A percentile compares a stretch with the other conserved stretches of the same genome.
Conservation (phyloP, 1,140 invertebrate species). For the Microplitis mediator region DNA sequence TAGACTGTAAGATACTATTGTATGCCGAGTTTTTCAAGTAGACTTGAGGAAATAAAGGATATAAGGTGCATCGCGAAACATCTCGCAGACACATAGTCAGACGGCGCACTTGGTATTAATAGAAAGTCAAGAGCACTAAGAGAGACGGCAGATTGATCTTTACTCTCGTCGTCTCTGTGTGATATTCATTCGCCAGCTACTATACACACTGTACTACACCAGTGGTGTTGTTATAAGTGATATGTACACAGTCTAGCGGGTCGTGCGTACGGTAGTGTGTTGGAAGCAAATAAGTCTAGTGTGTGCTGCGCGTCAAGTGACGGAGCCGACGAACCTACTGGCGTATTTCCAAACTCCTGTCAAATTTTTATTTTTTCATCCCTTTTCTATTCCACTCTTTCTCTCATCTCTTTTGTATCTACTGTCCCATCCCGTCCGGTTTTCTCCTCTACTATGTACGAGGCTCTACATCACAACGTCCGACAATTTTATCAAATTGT, state of each 20-base stretch:
- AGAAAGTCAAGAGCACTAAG: conserved; percentile 14
- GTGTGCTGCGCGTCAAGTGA: not conserved
- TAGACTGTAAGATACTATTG: too few species aligned
- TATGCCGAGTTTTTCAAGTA: too few species aligned
- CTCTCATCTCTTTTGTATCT: not conserved
- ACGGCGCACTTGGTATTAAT: conserved; percentile 41
- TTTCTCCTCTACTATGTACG: not conserved
- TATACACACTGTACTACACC: not conserved
- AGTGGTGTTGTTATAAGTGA: too few species aligned
- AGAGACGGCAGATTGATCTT: not conserved
- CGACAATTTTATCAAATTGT: conserved; percentile 8
- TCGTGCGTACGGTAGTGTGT: not conserved
- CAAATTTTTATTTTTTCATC: not conserved
- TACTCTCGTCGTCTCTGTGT: not conserved
- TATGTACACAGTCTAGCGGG: not conserved
- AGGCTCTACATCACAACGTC: not conserved
- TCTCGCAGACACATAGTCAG: conserved; percentile 45
- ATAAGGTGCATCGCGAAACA: conserved; percentile 38
- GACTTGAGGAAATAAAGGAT: not conserved
- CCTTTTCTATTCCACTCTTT: not conserved
- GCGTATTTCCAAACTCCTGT: not conserved
- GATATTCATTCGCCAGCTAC: not conserved
- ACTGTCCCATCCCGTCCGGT: not conserved
- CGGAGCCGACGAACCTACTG: not conserved
- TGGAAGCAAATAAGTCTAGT: too few species aligned